A percentile compares a stretch with the other conserved stretches of the same genome.
These are phyloP conservation scores for Oriolus oriolus DNA, from an alignment of 2,113 vertebrate species.

Conservation along the genomic window DNA sequence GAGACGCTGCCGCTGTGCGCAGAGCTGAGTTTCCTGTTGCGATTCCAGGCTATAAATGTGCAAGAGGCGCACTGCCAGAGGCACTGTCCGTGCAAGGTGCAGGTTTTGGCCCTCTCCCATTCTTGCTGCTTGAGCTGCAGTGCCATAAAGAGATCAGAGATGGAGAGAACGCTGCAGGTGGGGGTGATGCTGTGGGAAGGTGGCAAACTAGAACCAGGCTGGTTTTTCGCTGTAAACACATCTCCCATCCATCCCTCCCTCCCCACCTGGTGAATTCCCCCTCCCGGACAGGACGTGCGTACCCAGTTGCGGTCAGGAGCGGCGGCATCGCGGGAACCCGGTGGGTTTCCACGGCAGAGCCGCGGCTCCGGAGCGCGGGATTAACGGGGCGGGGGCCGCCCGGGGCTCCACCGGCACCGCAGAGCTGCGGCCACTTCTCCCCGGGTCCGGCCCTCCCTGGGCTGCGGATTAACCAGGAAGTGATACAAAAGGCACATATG, in stretches of 20 bases:
- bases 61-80: background rate
- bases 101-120: background rate
- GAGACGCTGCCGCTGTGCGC: rapidly evolving
- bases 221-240: rapidly evolving
- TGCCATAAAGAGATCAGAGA: background rate
- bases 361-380: background rate
- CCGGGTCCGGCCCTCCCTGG: conserved; percentile 62
- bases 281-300: rapidly evolving
- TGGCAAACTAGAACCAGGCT: rapidly evolving
- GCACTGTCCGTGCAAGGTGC: rapidly evolving
- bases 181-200: background rate
- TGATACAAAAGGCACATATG: conserved; percentile 91
- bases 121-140: background rate
- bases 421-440: conserved; percentile 39
- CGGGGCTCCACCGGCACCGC: background rate
- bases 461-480: conserved; percentile 81
- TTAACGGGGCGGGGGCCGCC: background rate
- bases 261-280: background rate
- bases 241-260: background rate
- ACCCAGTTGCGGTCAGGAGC: rapidly evolving
- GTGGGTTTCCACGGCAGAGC: conserved; percentile 59
- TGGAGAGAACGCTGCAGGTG: rapidly evolving
- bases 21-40: background rate
- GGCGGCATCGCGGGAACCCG: rapidly evolving
- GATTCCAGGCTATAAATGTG: rapidly evolving